Evolutionary conservation across 2,888 invertebrate species (phyloP), one percentile per base, ranked within the genome.

Genomic region (Acleris sparsana): DNA sequence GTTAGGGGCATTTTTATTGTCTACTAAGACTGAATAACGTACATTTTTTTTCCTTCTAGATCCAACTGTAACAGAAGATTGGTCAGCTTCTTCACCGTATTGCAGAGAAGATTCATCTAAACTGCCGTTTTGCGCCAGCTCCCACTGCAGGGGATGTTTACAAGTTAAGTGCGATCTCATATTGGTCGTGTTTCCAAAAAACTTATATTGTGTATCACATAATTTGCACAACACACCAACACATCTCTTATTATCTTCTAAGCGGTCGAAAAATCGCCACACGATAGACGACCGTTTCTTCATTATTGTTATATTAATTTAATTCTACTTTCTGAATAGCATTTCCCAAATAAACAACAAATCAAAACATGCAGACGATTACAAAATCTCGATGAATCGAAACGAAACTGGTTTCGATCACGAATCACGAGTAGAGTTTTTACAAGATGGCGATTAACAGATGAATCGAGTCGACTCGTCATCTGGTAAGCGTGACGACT

Each of bases 141-240:
- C 91, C 92, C 92, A 92, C 70, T 92, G 92, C 68, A 92, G 82
- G 1, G 92, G 92, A 76, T 92, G 92, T 74, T 89, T 92, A 68
- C 87, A 86, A 63, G 84, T 82, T 70, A 92, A 76, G 78, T 92
- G 92, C 22, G 85, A 77, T 73, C 90, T 81, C 56, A 92, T 78
- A 74, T 92, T 92, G 2, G 92, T 92, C 4, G 92, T 92, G 75
- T 92, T 92, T 59, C 92, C 92, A 71, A 90, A 92, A 77, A 84
- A 92, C 77, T 92, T 92, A 71, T 92, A 92, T 69, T 89, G 86
- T 63, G 81, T 80, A 69, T 90, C 92, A 80, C 92, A 92, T 72
- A 92, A 81, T 85, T 91, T 90, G 78, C 92, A 92, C 84, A 89
- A 73, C 72, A 92, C 91, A 53, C 85, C 82, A 16, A 85, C 77